Base-by-base conservation (phyloP, 2,797 vertebrate species). In the Pipistrellus pygmaeus region DNA sequence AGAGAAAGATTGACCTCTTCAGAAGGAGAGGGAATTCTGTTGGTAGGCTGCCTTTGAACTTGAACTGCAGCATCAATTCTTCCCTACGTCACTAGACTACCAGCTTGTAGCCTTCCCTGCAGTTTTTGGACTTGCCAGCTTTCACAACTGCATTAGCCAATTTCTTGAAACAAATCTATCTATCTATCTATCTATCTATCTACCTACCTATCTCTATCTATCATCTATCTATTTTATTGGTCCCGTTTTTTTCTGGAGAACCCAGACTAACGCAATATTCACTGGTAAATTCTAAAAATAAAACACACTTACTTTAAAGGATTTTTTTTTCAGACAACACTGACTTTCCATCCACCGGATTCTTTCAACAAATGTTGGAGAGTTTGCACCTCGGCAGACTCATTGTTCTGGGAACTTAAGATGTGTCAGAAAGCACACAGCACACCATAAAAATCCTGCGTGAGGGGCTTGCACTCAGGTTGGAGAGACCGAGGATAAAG, bases 291-390 rank as follows among this genome's bases (percentile, higher is more conserved):
- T 62, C 60, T 41, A 69, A 57, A 71, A 71, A 48, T 64, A 85
- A 90, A 87, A 75, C 12, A 75, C 5, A 25, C 30, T 77, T 55
- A 15, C 20, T 13, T 78, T 83, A 83, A 64, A 75, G 60, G 25
- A 76, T 55, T 88, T 80, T 95, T 95, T 18, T 32, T 41, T 8
- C 32, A 85, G 73, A 32, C 44, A 80, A 83, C 25, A 62, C 25
- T 80, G 72, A 88, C 68, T 75, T 88, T 30, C 23, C n/a, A 57
- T 21, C 10, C 18, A 57, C 13, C 2, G 35, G 21, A 2, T 88
- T 81, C 30, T 81, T 93, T 64, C 18, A n/a, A 82, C 51, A 75
- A 81, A 41, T 76, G n/a, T 30, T 55, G 25, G 44, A 55, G 46
- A 71, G n/a, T 44, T 32, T 81, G 48, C 6, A 21, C 14, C 23